These are phyloP conservation scores for Pyrgus malvae DNA, from an alignment of 2,888 invertebrate genomes.

Conservation along the genomic window DNA sequence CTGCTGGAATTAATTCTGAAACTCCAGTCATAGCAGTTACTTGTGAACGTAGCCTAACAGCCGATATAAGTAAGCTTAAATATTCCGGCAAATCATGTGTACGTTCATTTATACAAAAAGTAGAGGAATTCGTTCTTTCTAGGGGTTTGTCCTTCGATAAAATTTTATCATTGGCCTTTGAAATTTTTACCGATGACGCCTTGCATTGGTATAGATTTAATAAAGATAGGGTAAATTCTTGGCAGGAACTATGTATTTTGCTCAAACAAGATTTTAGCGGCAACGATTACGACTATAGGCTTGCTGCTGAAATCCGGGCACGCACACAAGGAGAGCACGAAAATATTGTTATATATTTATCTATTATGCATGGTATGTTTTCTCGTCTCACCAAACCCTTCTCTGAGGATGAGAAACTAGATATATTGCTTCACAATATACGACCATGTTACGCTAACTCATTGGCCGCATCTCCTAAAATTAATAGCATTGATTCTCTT, in stretches of 20 bases:
- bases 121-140: neutral
- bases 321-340: constrained; percentile 31
- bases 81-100: neutral
- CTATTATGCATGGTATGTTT: constrained; percentile 31
- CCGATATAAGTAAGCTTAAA: neutral
- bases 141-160: neutral
- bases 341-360: constrained; percentile 31
- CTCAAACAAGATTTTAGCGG: constrained; percentile 16
- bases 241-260: too few relatives aligned
- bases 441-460: constrained; percentile 28
- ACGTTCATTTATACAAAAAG: neutral
- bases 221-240: too few relatives aligned
- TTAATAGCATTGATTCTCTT: constrained; percentile 25
- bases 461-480: constrained; percentile 15
- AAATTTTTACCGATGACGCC: constrained; percentile 14
- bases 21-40: too few relatives aligned
- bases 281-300: constrained; percentile 17
- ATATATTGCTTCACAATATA: constrained; percentile 30
- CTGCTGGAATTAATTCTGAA: too few relatives aligned
- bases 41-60: neutral
- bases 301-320: constrained; percentile 29
- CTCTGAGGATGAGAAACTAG: constrained; percentile 13
- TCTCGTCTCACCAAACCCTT: constrained; percentile 8
- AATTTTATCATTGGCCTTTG: neutral
- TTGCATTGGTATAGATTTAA: constrained; percentile 31